Conservation (phyloP, 2,797 vertebrate species). For the Luscinia luscinia region DNA sequence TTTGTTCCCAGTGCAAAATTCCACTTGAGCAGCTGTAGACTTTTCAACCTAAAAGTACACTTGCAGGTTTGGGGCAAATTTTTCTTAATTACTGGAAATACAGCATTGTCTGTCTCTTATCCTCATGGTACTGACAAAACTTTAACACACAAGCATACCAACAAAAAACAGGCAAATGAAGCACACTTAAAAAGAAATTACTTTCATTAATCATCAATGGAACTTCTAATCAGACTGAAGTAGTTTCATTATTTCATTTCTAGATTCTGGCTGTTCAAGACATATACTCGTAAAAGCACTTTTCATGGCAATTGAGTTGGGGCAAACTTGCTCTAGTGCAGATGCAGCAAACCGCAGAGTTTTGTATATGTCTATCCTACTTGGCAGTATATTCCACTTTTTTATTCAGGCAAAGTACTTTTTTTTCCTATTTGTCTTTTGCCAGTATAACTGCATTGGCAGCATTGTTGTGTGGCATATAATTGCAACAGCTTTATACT, state of each 20-base stretch:
- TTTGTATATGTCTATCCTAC: background rate
- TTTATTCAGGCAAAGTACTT: background rate
- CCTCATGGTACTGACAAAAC: background rate
- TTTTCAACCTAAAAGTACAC: background rate
- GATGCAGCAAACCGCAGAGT: background rate
- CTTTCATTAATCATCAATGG: background rate
- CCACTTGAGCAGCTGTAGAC: background rate
- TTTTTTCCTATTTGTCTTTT: background rate
- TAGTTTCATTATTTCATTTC: background rate
- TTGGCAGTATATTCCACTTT: background rate
- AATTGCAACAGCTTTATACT: background rate
- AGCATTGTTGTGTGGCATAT: background rate
- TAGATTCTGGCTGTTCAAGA: background rate
- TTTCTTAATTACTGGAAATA: background rate
- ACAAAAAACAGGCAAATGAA: background rate
- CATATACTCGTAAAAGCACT: background rate
- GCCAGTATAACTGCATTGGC: background rate
- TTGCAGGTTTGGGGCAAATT: background rate
- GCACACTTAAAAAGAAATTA: background rate
- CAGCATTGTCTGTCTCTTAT: background rate
- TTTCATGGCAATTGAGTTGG: background rate
- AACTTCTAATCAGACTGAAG: background rate
- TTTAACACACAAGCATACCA: background rate
- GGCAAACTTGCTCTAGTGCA: background rate
- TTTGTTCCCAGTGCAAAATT: background rate